phyloP scores from a whole-genome alignment of 2,888 invertebrate species.

The Galeopsomyia nigrocyanea region DNA sequence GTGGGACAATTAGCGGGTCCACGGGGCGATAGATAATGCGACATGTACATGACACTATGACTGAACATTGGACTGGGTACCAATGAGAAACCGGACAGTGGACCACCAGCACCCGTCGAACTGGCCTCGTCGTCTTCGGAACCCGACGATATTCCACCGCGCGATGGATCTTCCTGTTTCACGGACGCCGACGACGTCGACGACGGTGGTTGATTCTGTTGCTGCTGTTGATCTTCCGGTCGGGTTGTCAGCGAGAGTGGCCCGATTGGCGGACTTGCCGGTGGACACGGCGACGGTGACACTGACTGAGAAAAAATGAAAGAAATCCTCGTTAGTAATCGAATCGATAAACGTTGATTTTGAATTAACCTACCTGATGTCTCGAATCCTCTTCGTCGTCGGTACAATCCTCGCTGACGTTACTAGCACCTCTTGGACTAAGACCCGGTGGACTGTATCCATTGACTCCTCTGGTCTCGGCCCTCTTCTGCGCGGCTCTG shows the following conservation, averaged over 20 bases:
- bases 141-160: conserved; percentile 64
- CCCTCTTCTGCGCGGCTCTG: conserved; percentile 93
- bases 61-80: conserved; percentile 91
- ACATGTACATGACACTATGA: conserved; percentile 93
- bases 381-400: conserved; percentile 72
- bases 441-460: conserved; percentile 67
- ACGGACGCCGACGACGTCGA: conserved; percentile 56
- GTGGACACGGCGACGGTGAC: conserved; percentile 65
- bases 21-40: conserved; percentile 81
- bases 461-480: conserved; percentile 74
- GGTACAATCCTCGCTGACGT: conserved; percentile 67
- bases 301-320: conserved; percentile 57
- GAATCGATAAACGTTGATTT: too few species aligned
- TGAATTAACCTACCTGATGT: conserved; percentile 64
- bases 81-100: conserved; percentile 79
- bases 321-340: not conserved
- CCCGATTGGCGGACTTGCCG: conserved; percentile 63
- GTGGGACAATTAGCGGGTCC: conserved; percentile 65
- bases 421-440: conserved; percentile 67
- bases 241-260: conserved; percentile 65
- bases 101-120: conserved; percentile 72
- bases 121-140: conserved; percentile 74
- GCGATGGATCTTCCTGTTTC: conserved; percentile 72
- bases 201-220: conserved; percentile 57
- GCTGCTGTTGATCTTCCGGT: conserved; percentile 64